Conservation (phyloP, 2,888 invertebrate genomes). For the Tinea pellionella region DNA sequence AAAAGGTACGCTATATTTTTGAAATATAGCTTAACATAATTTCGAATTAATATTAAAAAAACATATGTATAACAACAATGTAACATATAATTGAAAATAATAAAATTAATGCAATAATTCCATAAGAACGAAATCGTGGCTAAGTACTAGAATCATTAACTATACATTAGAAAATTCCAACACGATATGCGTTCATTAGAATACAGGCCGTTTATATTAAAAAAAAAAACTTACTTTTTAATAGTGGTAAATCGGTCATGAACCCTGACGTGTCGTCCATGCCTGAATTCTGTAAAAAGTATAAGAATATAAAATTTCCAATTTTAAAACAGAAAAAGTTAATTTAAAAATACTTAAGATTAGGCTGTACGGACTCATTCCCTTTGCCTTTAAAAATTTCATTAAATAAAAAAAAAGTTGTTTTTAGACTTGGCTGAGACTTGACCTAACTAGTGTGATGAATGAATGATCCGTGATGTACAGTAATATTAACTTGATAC, state of each 20-base stretch:
- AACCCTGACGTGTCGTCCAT: slow-evolving; percentile 89
- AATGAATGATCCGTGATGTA: too few species aligned
- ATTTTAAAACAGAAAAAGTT: too few species aligned
- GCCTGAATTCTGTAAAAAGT: slow-evolving; percentile 76
- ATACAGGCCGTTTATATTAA: neutral
- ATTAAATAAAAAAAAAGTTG: too few species aligned
- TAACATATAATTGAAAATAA: neutral
- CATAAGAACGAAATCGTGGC: neutral
- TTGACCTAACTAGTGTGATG: too few species aligned
- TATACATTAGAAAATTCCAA: neutral
- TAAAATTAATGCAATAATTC: neutral
- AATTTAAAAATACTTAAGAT: too few species aligned
- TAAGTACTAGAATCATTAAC: neutral
- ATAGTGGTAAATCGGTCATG: slow-evolving; percentile 89
- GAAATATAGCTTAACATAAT: too few species aligned
- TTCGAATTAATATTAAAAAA: too few species aligned
- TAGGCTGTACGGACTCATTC: neutral
- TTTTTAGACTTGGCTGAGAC: too few species aligned
- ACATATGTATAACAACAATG: too few species aligned
- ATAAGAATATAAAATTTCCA: neutral
- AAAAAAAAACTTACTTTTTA: slow-evolving; percentile 81
- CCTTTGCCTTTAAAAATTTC: too few species aligned
- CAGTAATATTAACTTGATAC: too few species aligned
- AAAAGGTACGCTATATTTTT: too few species aligned
- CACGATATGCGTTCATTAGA: neutral